Evolutionary conservation across 2,797 vertebrate genomes (phyloP).

Genomic region (Stomatorhinus walkeri): DNA sequence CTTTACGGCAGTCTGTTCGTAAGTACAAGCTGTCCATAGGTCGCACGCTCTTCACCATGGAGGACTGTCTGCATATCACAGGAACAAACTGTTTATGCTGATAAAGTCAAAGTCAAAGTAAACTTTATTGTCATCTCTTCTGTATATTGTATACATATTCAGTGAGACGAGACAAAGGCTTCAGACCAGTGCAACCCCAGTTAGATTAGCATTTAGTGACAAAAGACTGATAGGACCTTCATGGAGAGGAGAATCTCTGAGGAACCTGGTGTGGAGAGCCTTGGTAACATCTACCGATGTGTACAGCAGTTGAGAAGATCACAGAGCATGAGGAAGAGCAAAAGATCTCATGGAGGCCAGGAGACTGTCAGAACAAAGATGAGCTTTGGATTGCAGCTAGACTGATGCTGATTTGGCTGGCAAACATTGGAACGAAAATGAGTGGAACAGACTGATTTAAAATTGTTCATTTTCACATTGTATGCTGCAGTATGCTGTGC

Average conservation of each 20-base stretch:
- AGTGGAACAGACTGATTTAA: neutral
- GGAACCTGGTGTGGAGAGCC: neutral
- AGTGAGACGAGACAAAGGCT: no score
- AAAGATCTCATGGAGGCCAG: neutral
- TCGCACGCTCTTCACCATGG: neutral
- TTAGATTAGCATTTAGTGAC: neutral
- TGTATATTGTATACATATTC: no score
- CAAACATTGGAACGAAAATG: neutral
- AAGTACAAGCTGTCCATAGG: neutral
- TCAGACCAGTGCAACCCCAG: neutral
- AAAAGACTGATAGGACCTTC: neutral
- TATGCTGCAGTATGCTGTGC: neutral
- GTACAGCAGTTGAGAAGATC: neutral
- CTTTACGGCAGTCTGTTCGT: neutral
- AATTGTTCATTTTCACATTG: neutral
- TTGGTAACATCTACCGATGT: neutral
- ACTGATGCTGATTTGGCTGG: neutral
- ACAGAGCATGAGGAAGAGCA: neutral
- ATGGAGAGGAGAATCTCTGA: neutral
- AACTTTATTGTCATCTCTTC: no score
- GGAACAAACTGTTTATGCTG: neutral
- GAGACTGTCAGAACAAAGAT: neutral
- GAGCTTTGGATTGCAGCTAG: neutral
- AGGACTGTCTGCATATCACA: neutral
- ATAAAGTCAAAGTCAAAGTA: no score